These are phyloP conservation scores for Triplophysa dalaica DNA, from an alignment of 2,113 vertebrate genomes.

Conservation along the genomic window DNA sequence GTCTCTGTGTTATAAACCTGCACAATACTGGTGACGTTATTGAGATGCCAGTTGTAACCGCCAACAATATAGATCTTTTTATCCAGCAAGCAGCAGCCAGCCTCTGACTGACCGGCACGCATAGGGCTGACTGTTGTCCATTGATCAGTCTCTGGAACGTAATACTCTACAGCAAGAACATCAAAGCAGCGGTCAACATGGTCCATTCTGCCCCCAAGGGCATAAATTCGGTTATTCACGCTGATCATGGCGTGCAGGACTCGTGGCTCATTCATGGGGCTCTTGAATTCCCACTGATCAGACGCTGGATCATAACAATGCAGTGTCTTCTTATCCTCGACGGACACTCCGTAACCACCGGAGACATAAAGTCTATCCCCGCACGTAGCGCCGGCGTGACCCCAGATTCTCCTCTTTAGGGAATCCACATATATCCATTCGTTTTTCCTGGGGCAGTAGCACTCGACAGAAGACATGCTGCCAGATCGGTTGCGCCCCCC, in stretches of 20 bases:
- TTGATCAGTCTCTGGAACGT: constrained; percentile 85
- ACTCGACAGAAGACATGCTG: constrained; percentile 91
- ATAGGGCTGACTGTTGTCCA: constrained; percentile 94
- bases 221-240: constrained; percentile 76
- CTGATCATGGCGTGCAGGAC: constrained; percentile 93
- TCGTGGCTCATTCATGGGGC: constrained; percentile 91
- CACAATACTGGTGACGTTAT: constrained; percentile 95
- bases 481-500: constrained; percentile 93
- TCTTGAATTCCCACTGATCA: constrained; percentile 89
- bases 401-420: constrained; percentile 92
- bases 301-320: constrained; percentile 84
- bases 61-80: constrained; percentile 90
- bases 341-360: constrained; percentile 90
- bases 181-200: constrained; percentile 95
- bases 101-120: constrained; percentile 92
- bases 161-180: constrained; percentile 90
- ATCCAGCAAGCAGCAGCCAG: constrained; percentile 88
- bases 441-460: constrained; percentile 88
- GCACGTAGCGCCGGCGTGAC: constrained; percentile 84
- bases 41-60: constrained; percentile 97
- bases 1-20: constrained; percentile 95
- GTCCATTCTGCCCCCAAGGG: constrained; percentile 93
- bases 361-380: constrained; percentile 87
- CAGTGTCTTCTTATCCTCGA: constrained; percentile 92
- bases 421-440: constrained; percentile 89